Conservation (phyloP, 1,140 invertebrate species). For the Stenopsyche tienmushanensis region DNA sequence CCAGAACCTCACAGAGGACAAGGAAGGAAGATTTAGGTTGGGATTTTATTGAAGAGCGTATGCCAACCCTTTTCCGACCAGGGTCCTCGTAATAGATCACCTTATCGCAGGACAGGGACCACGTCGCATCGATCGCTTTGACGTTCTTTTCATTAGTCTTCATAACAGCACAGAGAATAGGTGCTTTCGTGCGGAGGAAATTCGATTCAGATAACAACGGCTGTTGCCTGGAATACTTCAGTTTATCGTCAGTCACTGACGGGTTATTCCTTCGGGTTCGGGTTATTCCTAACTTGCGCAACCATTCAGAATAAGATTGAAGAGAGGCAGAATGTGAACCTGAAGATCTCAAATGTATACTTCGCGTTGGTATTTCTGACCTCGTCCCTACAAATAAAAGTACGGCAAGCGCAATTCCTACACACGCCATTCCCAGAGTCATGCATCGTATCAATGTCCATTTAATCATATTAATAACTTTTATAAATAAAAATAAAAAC, state of each 20-base stretch:
- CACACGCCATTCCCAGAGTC: background rate
- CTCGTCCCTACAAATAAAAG: background rate
- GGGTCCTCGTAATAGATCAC: slow-evolving; percentile 29
- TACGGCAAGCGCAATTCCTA: background rate
- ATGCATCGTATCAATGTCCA: too few relatives aligned
- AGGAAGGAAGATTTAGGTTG: slow-evolving; percentile 52
- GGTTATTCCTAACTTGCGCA: background rate
- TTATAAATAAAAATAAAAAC: too few relatives aligned
- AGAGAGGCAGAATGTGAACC: background rate
- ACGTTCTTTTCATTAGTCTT: slow-evolving; percentile 25
- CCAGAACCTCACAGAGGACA: slow-evolving; percentile 50
- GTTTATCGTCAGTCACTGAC: slow-evolving; percentile 31
- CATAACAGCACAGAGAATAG: slow-evolving; percentile 33
- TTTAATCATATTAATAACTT: too few relatives aligned
- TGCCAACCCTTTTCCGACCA: slow-evolving; percentile 10
- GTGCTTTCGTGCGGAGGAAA: slow-evolving; percentile 17
- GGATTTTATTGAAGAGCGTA: slow-evolving; percentile 5
- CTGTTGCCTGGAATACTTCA: slow-evolving; percentile 14
- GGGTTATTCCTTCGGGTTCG: background rate
- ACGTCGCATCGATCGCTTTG: slow-evolving; percentile 29
- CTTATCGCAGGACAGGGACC: slow-evolving; percentile 32
- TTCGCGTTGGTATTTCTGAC: background rate
- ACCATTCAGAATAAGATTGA: background rate
- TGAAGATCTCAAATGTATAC: background rate
- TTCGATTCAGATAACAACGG: slow-evolving; percentile 14